A percentile compares a stretch with the other conserved stretches of the same genome.
These are phyloP conservation scores for Lytechinus pictus DNA, from an alignment of 35 echinoderm and acorn worm genomes.

Conservation along the genomic window DNA sequence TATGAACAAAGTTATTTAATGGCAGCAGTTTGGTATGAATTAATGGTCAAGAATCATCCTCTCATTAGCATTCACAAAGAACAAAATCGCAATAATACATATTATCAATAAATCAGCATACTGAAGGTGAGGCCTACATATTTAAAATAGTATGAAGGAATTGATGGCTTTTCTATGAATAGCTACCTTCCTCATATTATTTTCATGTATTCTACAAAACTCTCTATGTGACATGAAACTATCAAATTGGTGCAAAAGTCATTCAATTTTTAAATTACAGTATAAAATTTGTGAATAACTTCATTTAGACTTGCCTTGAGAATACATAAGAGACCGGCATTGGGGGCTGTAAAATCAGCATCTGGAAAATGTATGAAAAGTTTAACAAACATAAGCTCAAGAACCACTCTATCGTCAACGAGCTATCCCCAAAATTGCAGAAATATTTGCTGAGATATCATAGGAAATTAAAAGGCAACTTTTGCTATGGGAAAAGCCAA, in stretches of 20 bases:
- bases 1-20: no score
- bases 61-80: neutral
- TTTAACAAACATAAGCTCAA: neutral
- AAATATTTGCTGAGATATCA: neutral
- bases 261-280: no score
- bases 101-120: no score
- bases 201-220: neutral
- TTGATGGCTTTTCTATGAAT: neutral
- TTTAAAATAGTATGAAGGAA: no score
- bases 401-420: neutral
- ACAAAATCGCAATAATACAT: neutral
- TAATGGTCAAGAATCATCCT: no score
- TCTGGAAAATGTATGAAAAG: neutral
- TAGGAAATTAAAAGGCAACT: no score
- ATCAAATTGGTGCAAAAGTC: neutral
- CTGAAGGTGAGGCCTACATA: no score
- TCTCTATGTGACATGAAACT: no score
- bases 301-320: slow-evolving; percentile 6
- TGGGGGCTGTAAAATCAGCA: neutral
- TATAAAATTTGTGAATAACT: neutral
- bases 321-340: neutral
- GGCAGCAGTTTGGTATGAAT: no score
- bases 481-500: no score
- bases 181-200: neutral
- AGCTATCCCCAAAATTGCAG: neutral